Evolutionary conservation across 1,140 invertebrate genomes (phyloP).

Genomic region (Protaetia brevitarsis): DNA sequence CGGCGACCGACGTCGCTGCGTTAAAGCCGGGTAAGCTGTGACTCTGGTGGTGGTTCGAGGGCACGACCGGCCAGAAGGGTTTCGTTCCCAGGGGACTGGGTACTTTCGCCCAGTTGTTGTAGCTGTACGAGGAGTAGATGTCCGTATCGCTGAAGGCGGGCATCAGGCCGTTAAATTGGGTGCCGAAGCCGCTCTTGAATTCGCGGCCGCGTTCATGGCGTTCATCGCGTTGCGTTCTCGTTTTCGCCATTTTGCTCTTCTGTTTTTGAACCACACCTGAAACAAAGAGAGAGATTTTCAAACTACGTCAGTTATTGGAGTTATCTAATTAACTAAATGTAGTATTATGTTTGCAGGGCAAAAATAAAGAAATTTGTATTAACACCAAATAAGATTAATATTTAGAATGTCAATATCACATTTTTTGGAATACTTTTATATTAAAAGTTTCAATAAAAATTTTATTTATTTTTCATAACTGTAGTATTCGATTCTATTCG

Average conservation of each 20-base stretch:
- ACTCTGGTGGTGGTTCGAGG: slow-evolving; percentile 73
- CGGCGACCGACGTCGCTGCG: slow-evolving; percentile 66
- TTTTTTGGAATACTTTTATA: too few species aligned
- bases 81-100: slow-evolving; percentile 85
- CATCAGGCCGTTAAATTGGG: slow-evolving; percentile 87
- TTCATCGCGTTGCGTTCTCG: slow-evolving; percentile 95
- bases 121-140: slow-evolving; percentile 87
- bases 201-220: slow-evolving; percentile 83
- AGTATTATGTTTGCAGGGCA: too few species aligned
- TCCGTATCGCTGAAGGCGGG: slow-evolving; percentile 89
- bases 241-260: slow-evolving; percentile 98
- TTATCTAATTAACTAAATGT: too few species aligned
- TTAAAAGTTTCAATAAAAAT: too few species aligned
- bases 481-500: too few species aligned
- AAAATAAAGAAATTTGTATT: too few species aligned
- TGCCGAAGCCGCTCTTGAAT: slow-evolving; percentile 87
- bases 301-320: too few species aligned
- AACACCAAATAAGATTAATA: too few species aligned
- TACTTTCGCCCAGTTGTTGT: slow-evolving; percentile 95
- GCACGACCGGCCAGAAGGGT: slow-evolving; percentile 88
- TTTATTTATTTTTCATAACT: too few species aligned
- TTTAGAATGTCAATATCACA: too few species aligned
- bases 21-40: slow-evolving; percentile 63
- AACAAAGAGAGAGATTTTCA: slow-evolving; percentile 45
- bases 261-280: slow-evolving; percentile 94